Evolutionary conservation across 2,888 invertebrate species (phyloP), one percentile per base, ranked within the genome.

Genomic region (Tetragonula carbonaria): DNA sequence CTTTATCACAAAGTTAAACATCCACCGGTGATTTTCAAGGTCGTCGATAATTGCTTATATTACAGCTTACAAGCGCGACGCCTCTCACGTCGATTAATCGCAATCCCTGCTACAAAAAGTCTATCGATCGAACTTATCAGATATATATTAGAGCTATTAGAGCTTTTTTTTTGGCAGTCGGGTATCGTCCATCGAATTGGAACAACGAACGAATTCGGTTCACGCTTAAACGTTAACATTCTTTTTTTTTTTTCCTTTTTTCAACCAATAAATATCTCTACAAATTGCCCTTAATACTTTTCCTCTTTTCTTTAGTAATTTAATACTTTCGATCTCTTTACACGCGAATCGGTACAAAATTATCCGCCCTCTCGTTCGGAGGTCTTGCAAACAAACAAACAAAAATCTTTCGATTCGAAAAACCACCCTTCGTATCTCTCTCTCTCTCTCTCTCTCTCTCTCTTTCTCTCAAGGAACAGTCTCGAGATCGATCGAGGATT

Each of bases 281-380:
- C 21, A 78, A 74, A 74, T 77, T 74, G 72, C 51, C 51, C 63
- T 74, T 84, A 84, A 82, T 84, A 82, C 84, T 84, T 78, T 82
- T 50, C 59, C 75, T 79, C 55, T 84, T 38, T 8, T 45, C 8
- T 0, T 45, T 62, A 59, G 84, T 78, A 63, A 75, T 83, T 78
- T 84, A 84, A 84, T 84, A 84, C 84, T 83, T 85, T 76, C 28
- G 73, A 68, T 76, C 68, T 70, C 68, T 79, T 53, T 65, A 28
- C 16, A 75, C 14, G 65, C 73, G 76, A 83, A 74, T 51, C 77
- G 78, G 2, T 82, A 83, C 62, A 76, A 83, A 82, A 82, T 73
- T 76, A 70, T 63, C 62, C 21, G 38, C 33, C 57, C 62, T 50
- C 55, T 67, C 59, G 57, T 62, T 74, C 28, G 28, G 11, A 57